Evolutionary conservation across 1,140 invertebrate genomes (phyloP).

Genomic region (Carposina sasakii): DNA sequence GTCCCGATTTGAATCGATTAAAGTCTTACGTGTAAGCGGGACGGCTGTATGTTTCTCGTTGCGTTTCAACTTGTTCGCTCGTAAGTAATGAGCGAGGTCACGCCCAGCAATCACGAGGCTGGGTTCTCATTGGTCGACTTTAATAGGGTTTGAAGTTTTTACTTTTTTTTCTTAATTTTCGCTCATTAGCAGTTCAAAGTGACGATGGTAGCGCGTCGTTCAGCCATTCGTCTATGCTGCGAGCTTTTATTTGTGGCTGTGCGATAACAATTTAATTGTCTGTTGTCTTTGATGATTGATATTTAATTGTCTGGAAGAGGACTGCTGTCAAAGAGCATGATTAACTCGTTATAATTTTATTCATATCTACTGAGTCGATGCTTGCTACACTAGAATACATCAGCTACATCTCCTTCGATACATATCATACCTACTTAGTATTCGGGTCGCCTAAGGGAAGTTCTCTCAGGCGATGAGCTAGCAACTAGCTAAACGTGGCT

Average conservation of each 20-base stretch:
- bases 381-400: too few relatives aligned
- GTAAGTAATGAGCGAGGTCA: constrained; percentile 56
- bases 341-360: too few relatives aligned
- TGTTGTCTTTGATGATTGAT: too few relatives aligned
- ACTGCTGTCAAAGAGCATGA: too few relatives aligned
- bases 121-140: constrained; percentile 46
- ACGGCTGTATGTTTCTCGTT: constrained; percentile 24
- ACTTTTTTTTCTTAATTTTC: constrained; percentile 49
- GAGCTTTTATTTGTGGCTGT: constrained; percentile 19
- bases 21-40: constrained; percentile 26
- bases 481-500: too few relatives aligned
- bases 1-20: constrained; percentile 24
- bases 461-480: too few relatives aligned
- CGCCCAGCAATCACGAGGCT: constrained; percentile 54
- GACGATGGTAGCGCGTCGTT: constrained; percentile 17
- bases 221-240: constrained; percentile 13
- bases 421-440: too few relatives aligned
- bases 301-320: too few relatives aligned
- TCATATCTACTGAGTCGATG: too few relatives aligned
- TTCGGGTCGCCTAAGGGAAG: too few relatives aligned
- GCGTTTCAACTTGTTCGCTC: constrained; percentile 15
- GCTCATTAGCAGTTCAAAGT: constrained; percentile 36
- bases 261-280: too few relatives aligned
- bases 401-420: too few relatives aligned
- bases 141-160: constrained; percentile 46